phyloP scores from a whole-genome alignment of 1,140 invertebrate species.

The Mya arenaria region DNA sequence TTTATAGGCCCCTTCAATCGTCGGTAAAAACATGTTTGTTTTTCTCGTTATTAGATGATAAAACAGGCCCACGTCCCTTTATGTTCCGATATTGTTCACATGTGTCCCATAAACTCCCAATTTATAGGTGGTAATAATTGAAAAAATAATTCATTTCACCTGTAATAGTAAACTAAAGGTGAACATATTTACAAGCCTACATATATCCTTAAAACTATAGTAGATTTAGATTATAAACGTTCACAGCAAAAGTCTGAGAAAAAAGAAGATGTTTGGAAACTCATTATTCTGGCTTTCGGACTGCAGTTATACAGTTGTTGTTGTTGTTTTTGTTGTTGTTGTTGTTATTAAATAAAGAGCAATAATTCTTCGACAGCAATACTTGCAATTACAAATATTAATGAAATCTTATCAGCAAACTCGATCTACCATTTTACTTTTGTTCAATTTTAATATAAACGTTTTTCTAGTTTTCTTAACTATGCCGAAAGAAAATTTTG shows the following conservation, averaged over 20 bases:
- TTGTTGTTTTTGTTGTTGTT: background rate
- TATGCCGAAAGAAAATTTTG: too few species aligned
- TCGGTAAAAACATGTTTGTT: conserved; percentile 55
- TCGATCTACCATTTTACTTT: too few species aligned
- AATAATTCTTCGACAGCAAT: too few species aligned
- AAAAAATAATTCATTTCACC: conserved; percentile 51
- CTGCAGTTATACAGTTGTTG: background rate
- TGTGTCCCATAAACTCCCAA: conserved; percentile 9
- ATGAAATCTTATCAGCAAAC: too few species aligned
- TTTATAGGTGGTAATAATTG: conserved; percentile 52
- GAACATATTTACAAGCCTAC: too few species aligned
- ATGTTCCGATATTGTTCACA: conserved; percentile 24
- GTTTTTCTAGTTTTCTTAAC: too few species aligned
- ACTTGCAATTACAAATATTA: too few species aligned
- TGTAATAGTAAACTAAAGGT: too few species aligned
- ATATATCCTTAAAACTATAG: too few species aligned
- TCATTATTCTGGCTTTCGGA: background rate
- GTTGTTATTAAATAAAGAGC: background rate
- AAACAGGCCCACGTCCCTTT: conserved; percentile 39
- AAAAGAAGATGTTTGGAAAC: background rate
- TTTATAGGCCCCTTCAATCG: conserved; percentile 47
- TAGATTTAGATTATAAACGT: too few species aligned
- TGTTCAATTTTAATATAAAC: too few species aligned
- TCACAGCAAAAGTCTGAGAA: conserved; percentile 3
- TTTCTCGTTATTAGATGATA: conserved; percentile 55